phyloP scores from a whole-genome alignment of 2,797 vertebrate genomes.

The Capromys pilorides region DNA sequence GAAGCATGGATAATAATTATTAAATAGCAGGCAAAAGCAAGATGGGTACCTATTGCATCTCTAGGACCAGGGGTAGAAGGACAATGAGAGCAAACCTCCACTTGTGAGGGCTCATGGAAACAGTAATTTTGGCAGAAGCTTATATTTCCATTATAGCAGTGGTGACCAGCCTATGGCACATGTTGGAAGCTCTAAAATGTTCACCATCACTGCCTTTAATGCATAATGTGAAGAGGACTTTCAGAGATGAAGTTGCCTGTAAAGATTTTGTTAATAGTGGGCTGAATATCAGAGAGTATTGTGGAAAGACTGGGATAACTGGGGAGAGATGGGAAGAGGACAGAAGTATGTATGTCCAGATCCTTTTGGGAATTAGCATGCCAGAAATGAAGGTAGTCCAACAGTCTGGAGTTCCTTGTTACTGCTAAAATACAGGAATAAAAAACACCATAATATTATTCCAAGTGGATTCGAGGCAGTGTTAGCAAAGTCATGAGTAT shows the following conservation, averaged over 20 bases:
- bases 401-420: neutral
- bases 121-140: neutral
- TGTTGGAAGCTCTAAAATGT: neutral
- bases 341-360: neutral
- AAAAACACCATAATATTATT: constrained; percentile 1
- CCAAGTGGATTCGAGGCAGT: neutral
- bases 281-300: neutral
- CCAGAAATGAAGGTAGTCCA: constrained; percentile 26
- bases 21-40: constrained; percentile 49
- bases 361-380: neutral
- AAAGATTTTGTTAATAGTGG: constrained; percentile 13
- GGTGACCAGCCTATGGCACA: neutral
- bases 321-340: neutral
- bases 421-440: constrained; percentile 10
- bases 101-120: constrained; percentile 1
- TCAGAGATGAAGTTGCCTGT: neutral
- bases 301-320: neutral
- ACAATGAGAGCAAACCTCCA: constrained; percentile 1
- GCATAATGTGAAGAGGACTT: constrained; percentile 7
- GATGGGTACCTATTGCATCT: neutral
- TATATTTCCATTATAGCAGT: constrained; percentile 34
- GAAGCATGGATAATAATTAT: neutral
- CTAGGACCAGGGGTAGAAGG: neutral
- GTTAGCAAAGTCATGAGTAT: constrained; percentile 7
- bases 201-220: neutral